Evolutionary conservation across 2,113 vertebrate genomes (phyloP).

Genomic region (Ageneiosus marmoratus): DNA sequence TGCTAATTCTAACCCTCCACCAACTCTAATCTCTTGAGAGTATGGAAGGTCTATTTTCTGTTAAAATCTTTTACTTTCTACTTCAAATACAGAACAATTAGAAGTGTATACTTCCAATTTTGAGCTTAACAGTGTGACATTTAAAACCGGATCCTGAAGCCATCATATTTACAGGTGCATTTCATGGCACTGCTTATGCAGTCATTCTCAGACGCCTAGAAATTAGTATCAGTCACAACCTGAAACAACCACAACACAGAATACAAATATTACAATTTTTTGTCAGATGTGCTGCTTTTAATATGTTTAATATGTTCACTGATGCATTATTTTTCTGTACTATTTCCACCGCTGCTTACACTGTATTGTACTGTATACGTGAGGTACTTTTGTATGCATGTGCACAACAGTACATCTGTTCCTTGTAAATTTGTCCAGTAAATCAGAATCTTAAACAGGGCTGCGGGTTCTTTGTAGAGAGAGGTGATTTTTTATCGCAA

Average conservation of each 20-base stretch:
- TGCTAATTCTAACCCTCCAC: too few species aligned
- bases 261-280: background rate
- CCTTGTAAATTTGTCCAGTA: constrained; percentile 1
- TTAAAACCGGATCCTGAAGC: constrained; percentile 92
- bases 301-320: background rate
- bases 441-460: constrained; percentile 7
- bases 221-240: constrained; percentile 61
- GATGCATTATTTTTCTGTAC: background rate
- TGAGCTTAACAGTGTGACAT: constrained; percentile 84
- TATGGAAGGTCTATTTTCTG: too few species aligned
- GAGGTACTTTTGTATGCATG: background rate
- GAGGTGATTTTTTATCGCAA: constrained; percentile 33
- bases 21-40: too few species aligned
- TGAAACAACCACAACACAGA: constrained; percentile 51
- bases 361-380: background rate
- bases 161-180: constrained; percentile 96
- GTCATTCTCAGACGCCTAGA: background rate
- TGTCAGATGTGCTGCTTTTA: background rate
- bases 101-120: background rate
- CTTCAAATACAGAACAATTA: background rate
- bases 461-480: constrained; percentile 21
- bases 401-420: background rate
- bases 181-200: constrained; percentile 88
- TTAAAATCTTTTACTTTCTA: background rate
- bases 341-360: background rate